Evolutionary conservation across 2,888 invertebrate genomes (phyloP), one percentile per base, ranked within the genome.

Genomic region (Ephialtes manifestator): DNA sequence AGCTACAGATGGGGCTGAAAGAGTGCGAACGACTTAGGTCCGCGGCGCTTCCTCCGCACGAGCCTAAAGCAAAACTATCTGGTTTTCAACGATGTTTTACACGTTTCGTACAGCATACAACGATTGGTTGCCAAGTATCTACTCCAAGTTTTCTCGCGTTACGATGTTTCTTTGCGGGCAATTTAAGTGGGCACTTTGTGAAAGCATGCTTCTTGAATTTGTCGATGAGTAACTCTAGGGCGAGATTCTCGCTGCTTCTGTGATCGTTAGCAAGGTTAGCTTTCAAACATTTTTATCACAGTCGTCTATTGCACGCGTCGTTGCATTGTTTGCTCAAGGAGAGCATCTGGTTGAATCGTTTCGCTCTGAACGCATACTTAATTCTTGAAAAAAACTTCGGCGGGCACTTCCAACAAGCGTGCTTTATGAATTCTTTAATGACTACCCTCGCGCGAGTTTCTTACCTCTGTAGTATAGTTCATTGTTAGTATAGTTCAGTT

Each of bases 171-270:
- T 55, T 70, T 70, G 20, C 31, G 51, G 43, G 11, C n/a, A 46
- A 68, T 74, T 81, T 83, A 74, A 74, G 79, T 79, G 83, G 68
- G 51, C 74, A 46, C 31, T 39, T 60, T 60, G 72, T 28, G 39
- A 39, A 31, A 72, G 10, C 67, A 39, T 18, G 39, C 28, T 77
- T 77, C 31, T 60, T 65, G 55, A 72, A 65, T 65, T 80, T 31
- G 65, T 65, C 48, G 72, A 67, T 74, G 65, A 74, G 55, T 55
- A 39, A 39, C 3, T 15, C 20, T 43, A 24, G 43, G n/a, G 18
- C 1, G n/a, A 60, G n/a, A 18, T 35, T 63, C 53, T 55, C 28
- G 48, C 5, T 4, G 51, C 51, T 51, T n/a, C 5, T 46, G 46
- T 18, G 51, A n/a, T 51, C n/a, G 51, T 18, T 51, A n/a, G 51